Evolutionary conservation across 2,797 vertebrate genomes (phyloP).

Genomic region (Crenuchus spilurus): DNA sequence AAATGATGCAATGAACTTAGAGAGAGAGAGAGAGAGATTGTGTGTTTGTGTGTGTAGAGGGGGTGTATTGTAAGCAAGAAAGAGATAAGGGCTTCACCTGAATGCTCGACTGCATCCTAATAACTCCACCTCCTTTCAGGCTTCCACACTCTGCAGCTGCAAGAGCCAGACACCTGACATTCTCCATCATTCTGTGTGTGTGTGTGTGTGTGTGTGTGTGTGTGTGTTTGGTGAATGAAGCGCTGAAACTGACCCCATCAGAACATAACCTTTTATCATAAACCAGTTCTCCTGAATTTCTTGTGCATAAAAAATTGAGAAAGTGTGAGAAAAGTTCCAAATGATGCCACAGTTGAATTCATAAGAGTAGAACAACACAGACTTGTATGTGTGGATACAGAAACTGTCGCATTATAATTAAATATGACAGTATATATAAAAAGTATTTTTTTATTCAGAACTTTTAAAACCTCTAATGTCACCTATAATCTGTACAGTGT

Average conservation of each 20-base stretch:
- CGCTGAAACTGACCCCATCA: neutral
- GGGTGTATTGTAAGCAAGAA: conserved; percentile 66
- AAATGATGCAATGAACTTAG: conserved; percentile 20
- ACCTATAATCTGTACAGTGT: too few species aligned
- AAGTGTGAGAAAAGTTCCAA: too few species aligned
- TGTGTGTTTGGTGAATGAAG: neutral
- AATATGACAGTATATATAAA: too few species aligned
- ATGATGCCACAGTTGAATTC: too few species aligned
- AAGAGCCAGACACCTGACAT: conserved; percentile 37
- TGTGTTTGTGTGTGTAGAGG: too few species aligned
- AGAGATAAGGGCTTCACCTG: conserved; percentile 65
- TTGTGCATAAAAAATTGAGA: too few species aligned
- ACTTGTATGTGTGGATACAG: neutral
- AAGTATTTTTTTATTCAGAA: too few species aligned
- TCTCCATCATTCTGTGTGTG: conserved; percentile 18
- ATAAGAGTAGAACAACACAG: too few species aligned
- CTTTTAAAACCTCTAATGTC: too few species aligned
- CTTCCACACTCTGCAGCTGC: conserved; percentile 40
- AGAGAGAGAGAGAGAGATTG: neutral
- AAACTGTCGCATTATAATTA: neutral
- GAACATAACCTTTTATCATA: neutral
- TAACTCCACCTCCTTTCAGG: conserved; percentile 63
- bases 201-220: conserved; percentile 9
- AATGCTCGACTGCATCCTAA: conserved; percentile 77
- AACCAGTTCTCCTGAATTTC: too few species aligned